Base-by-base conservation (phyloP, 2,797 vertebrate species). In the Chrosomus eos region DNA sequence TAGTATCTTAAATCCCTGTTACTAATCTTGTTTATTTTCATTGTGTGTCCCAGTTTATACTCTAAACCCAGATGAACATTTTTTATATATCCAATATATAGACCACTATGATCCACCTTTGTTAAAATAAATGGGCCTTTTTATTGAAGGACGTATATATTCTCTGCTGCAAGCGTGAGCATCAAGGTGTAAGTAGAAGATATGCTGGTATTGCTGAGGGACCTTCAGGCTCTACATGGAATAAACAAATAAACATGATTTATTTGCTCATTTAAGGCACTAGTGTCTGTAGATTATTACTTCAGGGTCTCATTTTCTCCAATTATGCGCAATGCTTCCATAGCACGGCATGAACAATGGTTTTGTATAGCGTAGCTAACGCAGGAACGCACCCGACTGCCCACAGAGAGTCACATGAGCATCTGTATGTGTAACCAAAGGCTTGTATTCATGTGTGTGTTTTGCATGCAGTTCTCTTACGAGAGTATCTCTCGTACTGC, bases 241-340 rank as follows among this genome's bases (percentile, higher is more conserved):
- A 64, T 48, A 82, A 62, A 74, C 55, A 67, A 38, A 83, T 67
- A 83, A 88, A 81, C 87, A 23, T 93, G 93, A 95, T 94, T 94
- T 94, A 94, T 94, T 92, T 92, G 89, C 91, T 94, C 91, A 93
- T 94, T 94, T 92, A 90, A 84, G 90, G 5, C 40, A 83, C 51
- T 58, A 90, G 87, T 90, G 90, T 91, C 91, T 85, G 87, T 87
- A 92, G 90, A 93, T 94, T 91, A 93, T 94, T 93, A 92, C 90
- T 89, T 90, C 75, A 83, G 68, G 85, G 89, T 92, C 90, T 90
- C 87, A 88, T 94, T 93, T 94, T 92, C 92, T 91, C 90, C 90
- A 77, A 85, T 88, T 90, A 79, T 83, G 78, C 72, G 83, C 78
- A 48, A 66, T 86, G 73, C 71, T 85, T 91, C 87, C 77, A 87